A percentile compares a stretch with the other conserved stretches of the same genome.
phyloP scores from a whole-genome alignment of 2,888 invertebrate genomes.

The Agonum fuliginosum region DNA sequence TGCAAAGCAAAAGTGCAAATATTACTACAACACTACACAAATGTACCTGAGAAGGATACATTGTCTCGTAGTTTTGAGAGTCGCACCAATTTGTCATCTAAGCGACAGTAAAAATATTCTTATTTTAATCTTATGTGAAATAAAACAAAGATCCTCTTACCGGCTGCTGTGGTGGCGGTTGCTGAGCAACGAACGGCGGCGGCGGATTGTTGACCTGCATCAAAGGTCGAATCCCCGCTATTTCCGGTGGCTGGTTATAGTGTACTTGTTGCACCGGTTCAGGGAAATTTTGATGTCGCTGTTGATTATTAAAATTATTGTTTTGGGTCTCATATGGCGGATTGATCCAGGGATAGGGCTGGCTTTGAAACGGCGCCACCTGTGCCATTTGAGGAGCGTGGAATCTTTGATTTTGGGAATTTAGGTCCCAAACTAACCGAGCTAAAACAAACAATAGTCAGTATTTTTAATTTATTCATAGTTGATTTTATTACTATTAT shows the following conservation, averaged over 20 bases:
- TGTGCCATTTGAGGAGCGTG: conserved; percentile 47
- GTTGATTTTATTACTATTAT: conserved; percentile 73
- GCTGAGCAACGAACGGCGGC: neutral
- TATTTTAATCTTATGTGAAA: neutral
- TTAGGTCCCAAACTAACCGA: conserved; percentile 64
- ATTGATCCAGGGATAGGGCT: conserved; percentile 38
- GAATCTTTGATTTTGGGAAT: conserved; percentile 32
- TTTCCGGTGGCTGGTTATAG: conserved; percentile 16
- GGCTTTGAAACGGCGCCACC: conserved; percentile 46
- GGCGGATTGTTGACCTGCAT: conserved; percentile 13
- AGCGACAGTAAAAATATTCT: conserved; percentile 5
- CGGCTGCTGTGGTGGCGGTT: conserved; percentile 11
- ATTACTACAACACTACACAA: conserved; percentile 10
- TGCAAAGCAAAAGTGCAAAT: neutral
- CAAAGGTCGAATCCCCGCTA: conserved; percentile 31
- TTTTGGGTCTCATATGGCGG: conserved; percentile 9
- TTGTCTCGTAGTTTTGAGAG: conserved; percentile 19
- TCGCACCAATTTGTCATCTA: conserved; percentile 52
- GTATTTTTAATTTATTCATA: conserved; percentile 52
- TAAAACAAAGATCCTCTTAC: too few relatives aligned
- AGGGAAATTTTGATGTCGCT: conserved; percentile 3
- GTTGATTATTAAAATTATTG: conserved; percentile 29
- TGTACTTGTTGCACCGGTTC: conserved; percentile 30
- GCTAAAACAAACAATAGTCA: conserved; percentile 61
- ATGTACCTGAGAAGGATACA: conserved; percentile 41